phyloP scores from a whole-genome alignment of 1,140 invertebrate species.

The Lordiphosa collinella region DNA sequence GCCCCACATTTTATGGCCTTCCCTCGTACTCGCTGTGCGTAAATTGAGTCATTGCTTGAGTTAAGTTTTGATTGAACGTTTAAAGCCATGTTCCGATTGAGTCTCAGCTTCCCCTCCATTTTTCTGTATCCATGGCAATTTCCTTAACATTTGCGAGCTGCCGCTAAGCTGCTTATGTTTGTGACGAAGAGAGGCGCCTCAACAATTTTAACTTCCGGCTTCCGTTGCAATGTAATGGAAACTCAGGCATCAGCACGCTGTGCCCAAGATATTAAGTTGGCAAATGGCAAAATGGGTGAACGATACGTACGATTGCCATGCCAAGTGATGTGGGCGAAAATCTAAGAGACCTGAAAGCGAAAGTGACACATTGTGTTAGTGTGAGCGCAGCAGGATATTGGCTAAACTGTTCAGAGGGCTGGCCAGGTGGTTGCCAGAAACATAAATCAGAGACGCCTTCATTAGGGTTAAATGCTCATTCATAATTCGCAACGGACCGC shows the following conservation, averaged over 20 bases:
- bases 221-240: slow-evolving; percentile 71
- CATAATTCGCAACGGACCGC: slow-evolving; percentile 51
- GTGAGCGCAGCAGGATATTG: no score
- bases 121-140: slow-evolving; percentile 47
- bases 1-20: no score
- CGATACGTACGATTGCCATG: slow-evolving; percentile 7
- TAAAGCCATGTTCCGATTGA: slow-evolving; percentile 47
- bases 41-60: slow-evolving; percentile 54
- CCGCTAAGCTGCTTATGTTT: slow-evolving; percentile 53
- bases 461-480: slow-evolving; percentile 25
- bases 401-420: not conserved
- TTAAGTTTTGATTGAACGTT: slow-evolving; percentile 67
- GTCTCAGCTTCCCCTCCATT: slow-evolving; percentile 31
- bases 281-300: no score
- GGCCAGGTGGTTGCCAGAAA: slow-evolving; percentile 30
- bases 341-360: slow-evolving; percentile 22
- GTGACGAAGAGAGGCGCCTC: slow-evolving; percentile 42
- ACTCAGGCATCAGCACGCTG: slow-evolving; percentile 13
- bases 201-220: slow-evolving; percentile 71
- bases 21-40: slow-evolving; percentile 5
- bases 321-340: slow-evolving; percentile 55
- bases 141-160: slow-evolving; percentile 30
- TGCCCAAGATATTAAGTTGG: slow-evolving; percentile 41
- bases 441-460: slow-evolving; percentile 31
- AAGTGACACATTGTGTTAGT: no score